Evolutionary conservation across 2,888 invertebrate species (phyloP).

Genomic region (Drosophila diplacantha): DNA sequence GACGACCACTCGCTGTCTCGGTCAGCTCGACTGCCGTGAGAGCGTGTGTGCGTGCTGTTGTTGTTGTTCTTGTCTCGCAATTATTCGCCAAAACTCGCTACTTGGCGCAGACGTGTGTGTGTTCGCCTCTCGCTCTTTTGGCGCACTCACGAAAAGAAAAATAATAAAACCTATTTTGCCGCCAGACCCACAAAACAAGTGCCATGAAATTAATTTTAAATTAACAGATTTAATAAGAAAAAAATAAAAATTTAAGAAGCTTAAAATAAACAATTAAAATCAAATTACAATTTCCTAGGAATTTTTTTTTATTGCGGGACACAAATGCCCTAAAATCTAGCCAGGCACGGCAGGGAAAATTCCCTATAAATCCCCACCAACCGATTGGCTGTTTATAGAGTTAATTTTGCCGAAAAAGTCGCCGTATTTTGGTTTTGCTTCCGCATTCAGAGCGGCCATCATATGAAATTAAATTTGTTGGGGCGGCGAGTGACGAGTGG

Average conservation of each 20-base stretch:
- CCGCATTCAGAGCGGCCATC: conserved; percentile 51
- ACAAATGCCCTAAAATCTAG: not conserved
- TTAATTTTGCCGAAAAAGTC: conserved; percentile 12
- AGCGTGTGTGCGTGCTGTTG: conserved; percentile 8
- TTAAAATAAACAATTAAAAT: too few relatives aligned
- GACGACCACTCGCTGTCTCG: conserved; percentile 23
- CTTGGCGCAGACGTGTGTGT: conserved; percentile 9
- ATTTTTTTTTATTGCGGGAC: not conserved
- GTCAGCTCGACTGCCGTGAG: conserved; percentile 5
- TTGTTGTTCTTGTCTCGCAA: conserved; percentile 25
- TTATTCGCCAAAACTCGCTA: conserved; percentile 32
- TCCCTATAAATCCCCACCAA: not conserved
- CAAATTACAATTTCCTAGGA: not conserved
- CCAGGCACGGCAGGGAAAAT: not conserved
- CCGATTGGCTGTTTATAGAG: not conserved
- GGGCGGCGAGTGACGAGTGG: conserved; percentile 32
- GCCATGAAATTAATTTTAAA: conserved; percentile 4
- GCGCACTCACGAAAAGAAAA: conserved; percentile 29
- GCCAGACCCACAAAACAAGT: conserved; percentile 28
- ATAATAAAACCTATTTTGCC: conserved; percentile 35
- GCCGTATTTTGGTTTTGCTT: conserved; percentile 51
- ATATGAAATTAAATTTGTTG: conserved; percentile 35
- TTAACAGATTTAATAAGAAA: not conserved
- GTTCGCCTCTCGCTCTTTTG: conserved; percentile 35
- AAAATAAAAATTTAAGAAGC: not conserved